Percentiles rank a stretch among this genome's conserved stretches.
phyloP scores from a whole-genome alignment of 2,888 invertebrate genomes.

The Mellilla xanthometata region DNA sequence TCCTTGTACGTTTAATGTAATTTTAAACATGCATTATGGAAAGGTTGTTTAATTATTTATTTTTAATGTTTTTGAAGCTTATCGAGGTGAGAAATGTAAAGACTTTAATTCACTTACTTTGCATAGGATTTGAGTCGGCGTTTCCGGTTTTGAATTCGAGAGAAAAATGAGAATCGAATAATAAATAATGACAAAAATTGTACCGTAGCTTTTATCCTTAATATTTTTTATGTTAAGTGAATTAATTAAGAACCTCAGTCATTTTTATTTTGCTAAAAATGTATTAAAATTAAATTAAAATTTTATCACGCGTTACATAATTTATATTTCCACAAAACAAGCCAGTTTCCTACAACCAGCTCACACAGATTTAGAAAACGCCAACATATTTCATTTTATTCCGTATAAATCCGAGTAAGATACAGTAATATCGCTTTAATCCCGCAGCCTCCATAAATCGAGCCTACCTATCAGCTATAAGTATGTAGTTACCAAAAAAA shows the following conservation, averaged over 20 bases:
- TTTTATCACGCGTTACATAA: no score
- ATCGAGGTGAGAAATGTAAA: neutral
- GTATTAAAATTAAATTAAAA: no score
- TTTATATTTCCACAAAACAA: no score
- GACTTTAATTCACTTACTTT: neutral
- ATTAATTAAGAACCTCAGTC: no score
- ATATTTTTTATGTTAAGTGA: no score
- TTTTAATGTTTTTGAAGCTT: neutral
- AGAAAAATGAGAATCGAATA: no score
- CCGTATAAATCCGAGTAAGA: slow-evolving; percentile 22
- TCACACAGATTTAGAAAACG: slow-evolving; percentile 14
- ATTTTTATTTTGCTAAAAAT: no score
- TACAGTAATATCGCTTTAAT: slow-evolving; percentile 24
- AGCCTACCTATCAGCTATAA: slow-evolving; percentile 26
- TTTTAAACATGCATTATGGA: slow-evolving; percentile 1
- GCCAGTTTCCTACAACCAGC: neutral
- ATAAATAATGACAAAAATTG: no score
- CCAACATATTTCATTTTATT: slow-evolving; percentile 21
- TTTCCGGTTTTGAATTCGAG: neutral
- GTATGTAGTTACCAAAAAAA: slow-evolving; percentile 37
- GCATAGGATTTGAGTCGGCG: neutral
- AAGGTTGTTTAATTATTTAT: neutral
- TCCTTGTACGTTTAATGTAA: slow-evolving; percentile 12
- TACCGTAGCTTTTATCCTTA: no score
- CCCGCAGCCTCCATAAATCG: slow-evolving; percentile 22